phyloP scores from a whole-genome alignment of 2,888 invertebrate genomes.

The Leptopilina syphax region DNA sequence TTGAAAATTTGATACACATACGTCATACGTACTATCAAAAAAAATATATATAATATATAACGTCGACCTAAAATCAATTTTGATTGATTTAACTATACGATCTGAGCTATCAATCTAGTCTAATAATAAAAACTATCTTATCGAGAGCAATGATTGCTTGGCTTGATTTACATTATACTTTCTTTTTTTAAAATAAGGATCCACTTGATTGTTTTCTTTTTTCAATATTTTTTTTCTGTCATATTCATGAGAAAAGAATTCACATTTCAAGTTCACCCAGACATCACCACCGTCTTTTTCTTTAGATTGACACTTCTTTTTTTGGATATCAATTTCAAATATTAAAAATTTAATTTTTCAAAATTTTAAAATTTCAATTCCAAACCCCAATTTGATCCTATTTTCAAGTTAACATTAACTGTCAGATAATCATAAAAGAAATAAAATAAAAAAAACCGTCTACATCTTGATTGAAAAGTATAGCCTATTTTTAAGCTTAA shows the following conservation, averaged over 20 bases:
- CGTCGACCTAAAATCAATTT: slow-evolving; percentile 69
- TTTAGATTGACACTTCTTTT: slow-evolving; percentile 16
- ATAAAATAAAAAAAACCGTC: too few relatives aligned
- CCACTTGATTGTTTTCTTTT: slow-evolving; percentile 18
- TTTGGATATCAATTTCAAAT: too few relatives aligned
- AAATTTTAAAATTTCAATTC: background rate
- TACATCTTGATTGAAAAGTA: too few relatives aligned
- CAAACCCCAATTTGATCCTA: too few relatives aligned
- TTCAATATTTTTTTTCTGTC: background rate
- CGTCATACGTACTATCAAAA: slow-evolving; percentile 58
- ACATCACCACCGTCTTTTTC: background rate
- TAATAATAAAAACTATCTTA: slow-evolving; percentile 40
- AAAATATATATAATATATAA: slow-evolving; percentile 47
- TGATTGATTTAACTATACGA: slow-evolving; percentile 68
- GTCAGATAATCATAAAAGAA: too few relatives aligned
- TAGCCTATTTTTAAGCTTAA: too few relatives aligned
- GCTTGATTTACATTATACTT: slow-evolving; percentile 7
- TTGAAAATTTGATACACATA: slow-evolving; percentile 54
- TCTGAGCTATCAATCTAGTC: slow-evolving; percentile 40
- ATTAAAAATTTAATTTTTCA: too few relatives aligned
- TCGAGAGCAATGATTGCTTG: slow-evolving; percentile 37
- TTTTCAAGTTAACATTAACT: too few relatives aligned
- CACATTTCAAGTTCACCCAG: background rate
- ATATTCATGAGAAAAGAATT: background rate
- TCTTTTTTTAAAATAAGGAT: background rate